Conservation (phyloP, 1,140 invertebrate species). For the Cyphomyrmex costatus region DNA sequence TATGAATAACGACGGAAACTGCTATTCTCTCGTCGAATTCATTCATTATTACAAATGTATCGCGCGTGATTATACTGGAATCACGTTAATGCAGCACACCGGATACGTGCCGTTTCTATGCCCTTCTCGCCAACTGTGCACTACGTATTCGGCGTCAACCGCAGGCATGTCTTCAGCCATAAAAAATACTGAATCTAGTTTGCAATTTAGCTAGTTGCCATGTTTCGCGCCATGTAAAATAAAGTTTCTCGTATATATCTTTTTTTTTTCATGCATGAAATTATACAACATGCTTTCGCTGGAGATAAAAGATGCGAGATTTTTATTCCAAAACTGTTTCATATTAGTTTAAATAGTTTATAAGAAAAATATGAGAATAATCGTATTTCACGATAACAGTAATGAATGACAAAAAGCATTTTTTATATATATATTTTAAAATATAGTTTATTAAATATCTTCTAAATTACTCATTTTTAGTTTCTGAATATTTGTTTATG, state of each 20-base stretch:
- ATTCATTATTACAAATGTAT: slow-evolving; percentile 67
- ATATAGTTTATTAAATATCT: not conserved
- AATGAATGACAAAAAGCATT: not conserved
- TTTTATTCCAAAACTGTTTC: not conserved
- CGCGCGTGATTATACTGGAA: slow-evolving; percentile 74
- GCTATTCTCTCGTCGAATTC: slow-evolving; percentile 63
- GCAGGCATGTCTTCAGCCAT: slow-evolving; percentile 29
- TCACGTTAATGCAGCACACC: slow-evolving; percentile 73
- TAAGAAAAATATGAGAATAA: not conserved
- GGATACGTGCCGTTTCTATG: slow-evolving; percentile 73
- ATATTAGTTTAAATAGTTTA: not conserved
- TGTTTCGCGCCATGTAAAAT: slow-evolving; percentile 18
- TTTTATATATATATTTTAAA: not conserved
- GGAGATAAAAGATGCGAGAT: not conserved
- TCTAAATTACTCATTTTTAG: not conserved
- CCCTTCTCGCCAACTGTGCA: slow-evolving; percentile 18
- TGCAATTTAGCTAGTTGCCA: slow-evolving; percentile 27
- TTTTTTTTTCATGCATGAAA: not conserved
- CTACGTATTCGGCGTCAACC: slow-evolving; percentile 10
- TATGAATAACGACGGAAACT: slow-evolving; percentile 51
- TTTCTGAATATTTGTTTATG: not conserved
- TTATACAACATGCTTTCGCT: not conserved
- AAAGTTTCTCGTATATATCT: not conserved
- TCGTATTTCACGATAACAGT: not conserved
- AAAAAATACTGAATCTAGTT: slow-evolving; percentile 46